Base-by-base conservation (phyloP, 2,797 vertebrate genomes). In the Chelmon rostratus region DNA sequence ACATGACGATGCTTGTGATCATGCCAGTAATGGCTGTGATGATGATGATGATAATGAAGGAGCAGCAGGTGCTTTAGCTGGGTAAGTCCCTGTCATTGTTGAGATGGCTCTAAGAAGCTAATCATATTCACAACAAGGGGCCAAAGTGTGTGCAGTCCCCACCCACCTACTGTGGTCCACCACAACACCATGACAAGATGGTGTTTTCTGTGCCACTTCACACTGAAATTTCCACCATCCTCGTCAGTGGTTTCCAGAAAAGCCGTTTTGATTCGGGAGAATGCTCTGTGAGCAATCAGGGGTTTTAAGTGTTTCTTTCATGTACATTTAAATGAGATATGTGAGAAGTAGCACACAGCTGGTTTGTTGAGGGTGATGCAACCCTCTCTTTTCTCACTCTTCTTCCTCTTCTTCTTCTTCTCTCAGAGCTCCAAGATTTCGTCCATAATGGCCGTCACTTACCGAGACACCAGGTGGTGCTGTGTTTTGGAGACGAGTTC, bases 401-500 rank as follows among this genome's bases (percentile, higher is more conserved):
- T 59, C 25, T 44, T 67, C 21, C 64, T n/a, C 49, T 23, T 50
- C 49, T 9, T 73, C 47, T 58, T 49, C 47, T 49, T 72, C 44
- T 63, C 31, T 54, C 91, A 99, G 98, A 99, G 88, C 91, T 99
- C 63, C 98, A 99, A 91, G 95, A 95, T 4, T 99, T 96, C 87
- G 95, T 94, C 72, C 97, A 97, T 66, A 97, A 97, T 61, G 96
- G 98, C 62, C 96, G 97, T 4, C 95, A 96, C 0, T 79, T 96
- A 76, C 98, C 98, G 0, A 95, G 96, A 87, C 97, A 97, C 90
- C 97, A 98, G 87, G 95, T 99, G 3, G 95, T 97, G 50, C 92
- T 99, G 38, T 98, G 97, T 90, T 99, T 99, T 56, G 98, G 98
- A 73, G 98, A 99, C 6, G 98, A 99, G 91, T 99, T 97, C 93